phyloP scores from a whole-genome alignment of 1,140 invertebrate species.

The Cylas formicarius region DNA sequence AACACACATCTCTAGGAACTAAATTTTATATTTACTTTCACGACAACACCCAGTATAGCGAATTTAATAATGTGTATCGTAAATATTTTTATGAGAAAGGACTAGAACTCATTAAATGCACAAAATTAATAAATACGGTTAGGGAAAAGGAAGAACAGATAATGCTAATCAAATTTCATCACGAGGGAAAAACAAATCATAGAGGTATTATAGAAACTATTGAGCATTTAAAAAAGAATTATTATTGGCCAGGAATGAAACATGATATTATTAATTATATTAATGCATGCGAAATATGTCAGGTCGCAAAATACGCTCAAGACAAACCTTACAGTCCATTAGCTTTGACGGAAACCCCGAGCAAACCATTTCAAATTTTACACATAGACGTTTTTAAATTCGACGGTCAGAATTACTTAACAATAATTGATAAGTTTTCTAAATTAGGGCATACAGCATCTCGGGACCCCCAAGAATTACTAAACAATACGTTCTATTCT shows the following conservation, averaged over 20 bases:
- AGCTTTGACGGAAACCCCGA: neutral
- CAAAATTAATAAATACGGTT: neutral
- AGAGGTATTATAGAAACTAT: neutral
- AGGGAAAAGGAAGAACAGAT: neutral
- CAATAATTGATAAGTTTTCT: no score
- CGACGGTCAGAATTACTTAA: no score
- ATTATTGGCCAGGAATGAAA: conserved; percentile 4
- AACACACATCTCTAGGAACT: no score
- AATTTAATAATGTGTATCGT: no score
- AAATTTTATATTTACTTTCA: no score
- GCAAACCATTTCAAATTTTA: conserved; percentile 5
- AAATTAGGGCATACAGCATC: no score
- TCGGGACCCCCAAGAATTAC: no score
- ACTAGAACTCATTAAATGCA: conserved; percentile 3
- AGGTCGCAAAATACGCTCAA: conserved; percentile 1
- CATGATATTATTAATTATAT: no score
- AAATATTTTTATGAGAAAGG: no score
- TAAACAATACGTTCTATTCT: no score
- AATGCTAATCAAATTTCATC: neutral
- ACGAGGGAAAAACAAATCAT: conserved; percentile 3
- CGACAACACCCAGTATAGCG: no score
- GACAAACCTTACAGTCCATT: neutral
- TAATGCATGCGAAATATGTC: conserved; percentile 2
- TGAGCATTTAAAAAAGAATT: conserved; percentile 4
- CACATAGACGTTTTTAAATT: conserved; percentile 2